Evolutionary conservation across 2,797 vertebrate species (phyloP), one percentile per base, ranked within the genome.

Genomic region (Parotocinclus haroldoi): DNA sequence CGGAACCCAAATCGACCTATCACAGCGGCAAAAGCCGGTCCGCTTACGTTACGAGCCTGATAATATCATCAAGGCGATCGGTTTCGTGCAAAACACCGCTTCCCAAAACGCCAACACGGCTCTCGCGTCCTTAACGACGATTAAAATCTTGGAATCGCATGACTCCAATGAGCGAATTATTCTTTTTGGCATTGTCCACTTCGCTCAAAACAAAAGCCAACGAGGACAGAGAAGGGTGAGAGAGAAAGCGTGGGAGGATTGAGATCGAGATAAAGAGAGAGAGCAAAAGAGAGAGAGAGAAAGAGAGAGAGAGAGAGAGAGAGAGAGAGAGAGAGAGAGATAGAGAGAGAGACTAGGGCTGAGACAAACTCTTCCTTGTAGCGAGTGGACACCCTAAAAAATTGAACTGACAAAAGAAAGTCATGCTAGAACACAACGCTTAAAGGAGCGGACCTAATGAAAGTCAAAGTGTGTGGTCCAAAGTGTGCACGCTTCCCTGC

Each of bases 141-240:
- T 79, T 76, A 79, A 81, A 81, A 79, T 74, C 68, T 69, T 79
- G 78, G 76, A 81, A 19, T 54, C 48, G 52, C 65, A 59, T 53
- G 18, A n/a, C 74, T 75, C 74, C 75, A 67, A 68, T 78, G 76
- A 74, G 78, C 76, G 66, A 80, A 75, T 84, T 82, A 84, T 82
- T 73, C 62, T 69, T 70, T 27, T 76, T 75, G 81, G 81, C 81
- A 80, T 65, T 19, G 38, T 64, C 66, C 81, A 67, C 75, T 37
- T 18, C 71, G 71, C 67, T 9, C 1, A 60, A 76, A 12, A 40
- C 69, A 73, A 76, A 68, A 76, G 63, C 55, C 38, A 59, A 61
- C 19, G 37, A 58, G 48, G 2, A 39, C 46, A 27, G 42, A 55
- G 64, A 53, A 16, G 45, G 66, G 58, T 65, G 56, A 62, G 49